Percentiles rank a stretch among this genome's conserved stretches.
These are phyloP conservation scores for Sciurus niger DNA, from an alignment of 2,113 vertebrate genomes.

Conservation along the genomic window DNA sequence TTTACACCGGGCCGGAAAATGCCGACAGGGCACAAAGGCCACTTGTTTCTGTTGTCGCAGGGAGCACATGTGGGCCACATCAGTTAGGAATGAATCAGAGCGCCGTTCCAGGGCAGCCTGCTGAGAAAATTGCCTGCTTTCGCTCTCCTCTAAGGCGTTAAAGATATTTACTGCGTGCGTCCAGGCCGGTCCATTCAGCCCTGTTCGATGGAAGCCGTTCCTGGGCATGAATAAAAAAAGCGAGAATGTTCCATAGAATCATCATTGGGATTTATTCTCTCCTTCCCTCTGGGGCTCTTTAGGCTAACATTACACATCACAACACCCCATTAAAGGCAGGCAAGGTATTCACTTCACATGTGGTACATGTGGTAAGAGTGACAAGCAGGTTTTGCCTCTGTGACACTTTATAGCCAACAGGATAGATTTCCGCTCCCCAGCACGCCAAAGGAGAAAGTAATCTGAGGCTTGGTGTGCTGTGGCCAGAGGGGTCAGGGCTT, in stretches of 20 bases:
- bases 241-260: neutral
- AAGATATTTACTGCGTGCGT: slow-evolving; percentile 9
- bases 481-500: neutral
- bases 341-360: neutral
- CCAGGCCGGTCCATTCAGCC: neutral
- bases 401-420: neutral
- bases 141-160: neutral
- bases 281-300: slow-evolving; percentile 13
- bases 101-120: neutral
- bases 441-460: neutral
- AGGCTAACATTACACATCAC: slow-evolving; percentile 47
- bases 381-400: neutral
- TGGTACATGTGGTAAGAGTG: neutral
- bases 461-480: neutral
- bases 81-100: slow-evolving; percentile 28
- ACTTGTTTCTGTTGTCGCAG: slow-evolving; percentile 76
- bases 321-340: neutral
- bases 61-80: slow-evolving; percentile 68
- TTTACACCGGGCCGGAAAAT: slow-evolving; percentile 70
- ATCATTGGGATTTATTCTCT: slow-evolving; percentile 16
- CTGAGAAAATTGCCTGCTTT: slow-evolving; percentile 63
- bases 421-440: neutral
- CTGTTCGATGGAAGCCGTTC: slow-evolving; percentile 52
- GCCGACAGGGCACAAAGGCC: slow-evolving; percentile 80
- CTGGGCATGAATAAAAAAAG: slow-evolving; percentile 40